Base-by-base conservation (phyloP, 2,888 invertebrate species). In the Galeruca laticollis region DNA sequence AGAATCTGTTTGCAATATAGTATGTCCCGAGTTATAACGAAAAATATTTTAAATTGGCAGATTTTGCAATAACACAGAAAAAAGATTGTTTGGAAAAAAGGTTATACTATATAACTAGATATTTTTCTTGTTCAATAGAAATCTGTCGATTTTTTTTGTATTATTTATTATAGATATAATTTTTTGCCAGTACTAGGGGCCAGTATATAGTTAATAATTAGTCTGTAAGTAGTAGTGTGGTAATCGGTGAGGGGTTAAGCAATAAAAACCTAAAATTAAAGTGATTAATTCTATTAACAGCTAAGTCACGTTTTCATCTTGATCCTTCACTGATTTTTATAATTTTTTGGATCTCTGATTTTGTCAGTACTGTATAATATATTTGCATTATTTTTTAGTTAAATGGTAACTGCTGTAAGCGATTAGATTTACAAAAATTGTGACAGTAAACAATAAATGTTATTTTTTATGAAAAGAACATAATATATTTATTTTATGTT, bases 121-220 rank as follows among this genome's bases (percentile, higher is more conserved):
- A 20, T 18, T 15, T 49, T 26, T 26, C 3, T 26, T n/a, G n/a
- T 26, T 26, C 26, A 26, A 26, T 26, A 26, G 3, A n/a, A 52
- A 26, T 52, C 26, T 26, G 11, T 51, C 18, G 51, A 21, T 51
- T 51, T 49, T 49, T 52, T 52, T 15, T 52, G 52, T 52, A 52
- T 52, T 52, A 52, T 52, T 67, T 59, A 70, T 62, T 62, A 13
- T 70, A 62, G 62, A 40, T 60, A 35, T 67, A 63, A 15, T 52
- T 76, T 74, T 75, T 78, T 80, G 81, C 81, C 81, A 81, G 81
- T 81, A 81, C 75, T 75, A 78, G 76, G 80, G 81, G 81, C 81
- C 81, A 81, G 81, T 81, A 81, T 80, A 78, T 78, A 75, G 73
- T 73, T 64, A 69, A 71, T 66, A 56, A 51, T 43, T 70, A 68